Evolutionary conservation across 2,113 vertebrate genomes (phyloP).

Genomic region (Pangasianodon hypophthalmus): DNA sequence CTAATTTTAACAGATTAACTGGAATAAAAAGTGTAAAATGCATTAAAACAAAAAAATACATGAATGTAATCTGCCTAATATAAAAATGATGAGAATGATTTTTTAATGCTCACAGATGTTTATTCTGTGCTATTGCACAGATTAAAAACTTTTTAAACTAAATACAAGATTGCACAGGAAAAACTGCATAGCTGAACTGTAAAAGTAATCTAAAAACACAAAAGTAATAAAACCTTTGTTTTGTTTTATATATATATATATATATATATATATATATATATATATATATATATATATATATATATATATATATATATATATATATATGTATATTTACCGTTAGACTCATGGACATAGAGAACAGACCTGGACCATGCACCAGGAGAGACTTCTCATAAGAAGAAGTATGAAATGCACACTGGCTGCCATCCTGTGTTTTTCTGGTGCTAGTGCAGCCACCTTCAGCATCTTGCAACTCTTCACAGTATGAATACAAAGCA

Average conservation of each 20-base stretch:
- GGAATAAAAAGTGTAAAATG: background rate
- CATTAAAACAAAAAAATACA: background rate
- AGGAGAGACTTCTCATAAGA: background rate
- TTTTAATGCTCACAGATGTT: background rate
- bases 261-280: too few relatives aligned
- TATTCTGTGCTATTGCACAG: background rate
- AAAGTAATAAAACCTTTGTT: background rate
- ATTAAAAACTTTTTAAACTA: background rate
- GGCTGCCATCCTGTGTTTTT: conserved; percentile 32
- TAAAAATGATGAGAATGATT: background rate
- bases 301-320: too few relatives aligned
- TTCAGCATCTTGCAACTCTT: background rate
- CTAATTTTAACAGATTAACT: background rate
- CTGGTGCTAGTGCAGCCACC: background rate
- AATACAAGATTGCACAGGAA: background rate
- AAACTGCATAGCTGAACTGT: background rate
- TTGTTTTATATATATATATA: too few relatives aligned
- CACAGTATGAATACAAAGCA: background rate
- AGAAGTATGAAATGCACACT: background rate
- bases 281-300: too few relatives aligned
- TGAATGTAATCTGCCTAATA: background rate
- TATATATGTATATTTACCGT: too few relatives aligned
- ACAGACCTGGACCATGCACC: background rate
- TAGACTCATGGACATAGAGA: background rate
- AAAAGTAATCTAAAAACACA: background rate